phyloP scores from a whole-genome alignment of 2,113 vertebrate species.

The Ursus arctos region DNA sequence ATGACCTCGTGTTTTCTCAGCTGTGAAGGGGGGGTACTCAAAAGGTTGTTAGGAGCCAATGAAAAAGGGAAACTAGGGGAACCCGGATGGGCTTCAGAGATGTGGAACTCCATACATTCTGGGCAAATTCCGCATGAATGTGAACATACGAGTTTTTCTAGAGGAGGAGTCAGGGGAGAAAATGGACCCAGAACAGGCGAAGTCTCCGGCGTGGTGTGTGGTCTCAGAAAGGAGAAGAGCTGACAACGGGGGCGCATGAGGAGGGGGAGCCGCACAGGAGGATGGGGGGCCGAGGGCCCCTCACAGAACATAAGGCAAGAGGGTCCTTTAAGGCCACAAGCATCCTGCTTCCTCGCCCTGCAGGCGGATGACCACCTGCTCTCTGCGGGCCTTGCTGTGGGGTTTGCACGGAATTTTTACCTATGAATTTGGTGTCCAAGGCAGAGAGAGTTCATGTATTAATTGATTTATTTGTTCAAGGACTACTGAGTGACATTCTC shows the following conservation, averaged over 20 bases:
- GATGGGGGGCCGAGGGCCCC: not conserved
- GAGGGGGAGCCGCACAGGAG: not conserved
- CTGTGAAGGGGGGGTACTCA: not conserved
- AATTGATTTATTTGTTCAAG: not conserved
- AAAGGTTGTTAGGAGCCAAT: not conserved
- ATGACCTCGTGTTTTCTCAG: not conserved
- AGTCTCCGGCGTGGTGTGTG: not conserved
- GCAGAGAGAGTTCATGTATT: not conserved
- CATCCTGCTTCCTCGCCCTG: accelerated
- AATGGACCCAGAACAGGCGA: not conserved
- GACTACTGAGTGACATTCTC: not conserved
- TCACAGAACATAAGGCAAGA: not conserved
- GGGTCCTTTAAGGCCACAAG: not conserved
- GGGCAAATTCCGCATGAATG: not conserved
- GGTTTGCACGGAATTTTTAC: not conserved
- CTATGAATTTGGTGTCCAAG: not conserved
- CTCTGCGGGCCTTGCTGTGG: not conserved
- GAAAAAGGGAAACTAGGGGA: not conserved
- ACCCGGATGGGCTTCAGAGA: not conserved
- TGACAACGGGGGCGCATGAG: not conserved
- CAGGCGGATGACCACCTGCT: accelerated
- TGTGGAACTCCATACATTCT: not conserved
- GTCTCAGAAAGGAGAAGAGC: not conserved
- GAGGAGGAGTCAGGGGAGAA: not conserved
- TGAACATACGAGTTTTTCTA: not conserved